phyloP scores from a whole-genome alignment of 2,113 vertebrate genomes.

The Bubo bubo region DNA sequence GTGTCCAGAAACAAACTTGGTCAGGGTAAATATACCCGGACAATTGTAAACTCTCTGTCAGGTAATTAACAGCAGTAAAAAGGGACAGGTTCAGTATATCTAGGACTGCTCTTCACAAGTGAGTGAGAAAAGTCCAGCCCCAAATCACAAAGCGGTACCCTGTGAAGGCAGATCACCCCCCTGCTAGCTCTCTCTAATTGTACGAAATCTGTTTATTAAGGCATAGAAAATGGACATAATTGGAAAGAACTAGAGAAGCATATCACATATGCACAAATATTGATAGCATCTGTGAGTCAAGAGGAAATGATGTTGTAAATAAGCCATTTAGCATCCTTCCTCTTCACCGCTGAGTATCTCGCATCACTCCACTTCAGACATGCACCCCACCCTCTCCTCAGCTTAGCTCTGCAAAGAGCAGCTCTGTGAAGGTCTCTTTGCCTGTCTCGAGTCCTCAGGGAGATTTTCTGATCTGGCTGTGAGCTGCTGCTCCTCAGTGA shows the following conservation, averaged over 20 bases:
- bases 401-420: neutral
- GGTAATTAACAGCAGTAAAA: neutral
- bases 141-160: neutral
- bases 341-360: neutral
- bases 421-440: conserved; percentile 11
- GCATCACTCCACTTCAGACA: neutral
- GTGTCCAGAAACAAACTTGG: neutral
- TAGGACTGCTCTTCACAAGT: neutral
- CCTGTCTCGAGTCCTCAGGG: neutral
- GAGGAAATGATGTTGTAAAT: conserved; percentile 23
- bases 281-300: conserved; percentile 8
- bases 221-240: neutral
- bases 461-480: neutral
- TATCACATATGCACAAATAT: conserved; percentile 3
- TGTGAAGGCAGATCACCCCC: neutral
- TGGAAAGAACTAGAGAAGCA: neutral
- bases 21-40: neutral
- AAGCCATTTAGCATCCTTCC: neutral
- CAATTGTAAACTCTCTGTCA: neutral
- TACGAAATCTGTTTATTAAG: conserved; percentile 13
- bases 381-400: neutral
- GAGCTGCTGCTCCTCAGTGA: neutral
- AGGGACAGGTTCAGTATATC: neutral
- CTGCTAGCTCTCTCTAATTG: neutral
- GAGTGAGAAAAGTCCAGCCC: neutral